phyloP scores from a whole-genome alignment of 2,888 invertebrate genomes.

The Apantesis nais region DNA sequence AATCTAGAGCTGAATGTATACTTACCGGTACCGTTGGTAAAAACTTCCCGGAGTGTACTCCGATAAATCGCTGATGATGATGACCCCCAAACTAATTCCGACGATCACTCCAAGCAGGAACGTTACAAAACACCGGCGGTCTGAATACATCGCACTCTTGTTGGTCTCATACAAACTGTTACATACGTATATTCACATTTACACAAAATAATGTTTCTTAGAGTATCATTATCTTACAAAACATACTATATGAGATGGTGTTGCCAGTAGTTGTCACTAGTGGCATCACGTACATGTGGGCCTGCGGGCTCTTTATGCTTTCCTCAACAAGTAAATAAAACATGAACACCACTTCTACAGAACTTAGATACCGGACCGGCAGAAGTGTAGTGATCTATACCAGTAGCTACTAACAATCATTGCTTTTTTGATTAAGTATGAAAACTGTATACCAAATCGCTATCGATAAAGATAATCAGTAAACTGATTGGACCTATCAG shows the following conservation, averaged over 20 bases:
- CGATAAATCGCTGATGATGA: neutral
- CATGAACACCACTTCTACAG: neutral
- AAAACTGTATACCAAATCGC: neutral
- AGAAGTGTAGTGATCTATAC: neutral
- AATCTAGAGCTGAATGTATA: neutral
- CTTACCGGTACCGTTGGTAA: conserved; percentile 1
- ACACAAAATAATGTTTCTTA: neutral
- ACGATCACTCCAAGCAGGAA: neutral
- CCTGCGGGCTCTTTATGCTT: neutral
- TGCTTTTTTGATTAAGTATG: neutral
- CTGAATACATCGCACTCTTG: neutral
- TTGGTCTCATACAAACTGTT: neutral
- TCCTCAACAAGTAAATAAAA: neutral
- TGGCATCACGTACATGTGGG: neutral
- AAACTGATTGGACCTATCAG: neutral
- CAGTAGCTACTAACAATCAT: neutral
- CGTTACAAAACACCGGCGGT: neutral
- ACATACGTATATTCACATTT: neutral
- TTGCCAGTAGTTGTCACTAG: neutral
- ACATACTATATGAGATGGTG: neutral
- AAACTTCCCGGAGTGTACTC: neutral
- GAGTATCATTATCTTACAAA: neutral
- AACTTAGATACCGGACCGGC: neutral
- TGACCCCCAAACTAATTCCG: neutral
- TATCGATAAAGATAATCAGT: neutral